Conservation (phyloP, 2,888 invertebrate species). For the Carcina quercana region DNA sequence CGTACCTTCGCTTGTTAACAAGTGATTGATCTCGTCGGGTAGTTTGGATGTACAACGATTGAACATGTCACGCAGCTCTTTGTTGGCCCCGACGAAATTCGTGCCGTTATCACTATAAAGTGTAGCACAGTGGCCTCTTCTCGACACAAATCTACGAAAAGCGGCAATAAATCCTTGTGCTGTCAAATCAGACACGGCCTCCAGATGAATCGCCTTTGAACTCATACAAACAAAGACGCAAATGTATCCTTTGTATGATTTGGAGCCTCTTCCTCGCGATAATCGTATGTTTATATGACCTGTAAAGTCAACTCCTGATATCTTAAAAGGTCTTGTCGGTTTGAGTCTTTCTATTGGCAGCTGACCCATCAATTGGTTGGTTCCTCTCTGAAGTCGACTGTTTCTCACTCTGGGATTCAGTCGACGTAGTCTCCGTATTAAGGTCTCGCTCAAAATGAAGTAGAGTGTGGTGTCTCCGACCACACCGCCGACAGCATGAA, state of each 20-base stretch:
- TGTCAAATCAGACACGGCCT: slow-evolving; percentile 11
- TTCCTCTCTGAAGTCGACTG: no score
- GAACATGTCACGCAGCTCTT: background rate
- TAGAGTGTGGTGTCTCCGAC: no score
- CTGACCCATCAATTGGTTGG: slow-evolving; percentile 11
- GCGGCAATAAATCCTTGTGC: slow-evolving; percentile 9
- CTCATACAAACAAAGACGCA: slow-evolving; percentile 8
- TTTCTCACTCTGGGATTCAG: no score
- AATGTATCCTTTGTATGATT: slow-evolving; percentile 8
- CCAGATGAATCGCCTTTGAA: slow-evolving; percentile 11
- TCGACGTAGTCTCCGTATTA: no score
- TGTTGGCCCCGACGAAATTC: slow-evolving; percentile 6
- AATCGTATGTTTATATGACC: slow-evolving; percentile 8
- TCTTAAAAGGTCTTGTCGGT: slow-evolving; percentile 8
- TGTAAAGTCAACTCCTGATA: slow-evolving; percentile 11
- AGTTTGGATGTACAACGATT: background rate
- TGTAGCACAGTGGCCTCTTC: slow-evolving; percentile 8
- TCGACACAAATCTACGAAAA: slow-evolving; percentile 3
- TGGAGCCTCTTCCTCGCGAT: slow-evolving; percentile 8
- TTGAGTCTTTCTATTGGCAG: slow-evolving; percentile 5
- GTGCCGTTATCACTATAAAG: slow-evolving; percentile 11
- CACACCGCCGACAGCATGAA: no score
- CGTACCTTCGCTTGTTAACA: slow-evolving; percentile 1
- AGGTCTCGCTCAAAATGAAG: no score
- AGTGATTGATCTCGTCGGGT: background rate